These are phyloP conservation scores for Scortum barcoo DNA, from an alignment of 2,113 vertebrate species.

Conservation along the genomic window DNA sequence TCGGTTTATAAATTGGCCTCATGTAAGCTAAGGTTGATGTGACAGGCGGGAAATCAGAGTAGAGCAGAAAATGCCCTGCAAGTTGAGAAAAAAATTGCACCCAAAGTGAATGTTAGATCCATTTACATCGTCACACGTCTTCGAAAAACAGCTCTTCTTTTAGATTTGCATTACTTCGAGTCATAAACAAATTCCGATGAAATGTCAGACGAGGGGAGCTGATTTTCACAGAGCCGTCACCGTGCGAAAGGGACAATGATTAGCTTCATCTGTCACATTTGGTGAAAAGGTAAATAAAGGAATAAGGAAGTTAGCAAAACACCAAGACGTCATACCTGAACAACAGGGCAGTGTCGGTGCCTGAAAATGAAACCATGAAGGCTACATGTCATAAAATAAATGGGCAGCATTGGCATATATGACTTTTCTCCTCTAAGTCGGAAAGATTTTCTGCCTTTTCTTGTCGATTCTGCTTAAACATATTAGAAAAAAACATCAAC, in stretches of 20 bases:
- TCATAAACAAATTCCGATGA: conserved; percentile 7
- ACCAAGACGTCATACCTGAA: not conserved
- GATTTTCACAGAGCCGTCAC: conserved; percentile 15
- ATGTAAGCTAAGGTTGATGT: conserved; percentile 4
- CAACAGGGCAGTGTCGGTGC: not conserved
- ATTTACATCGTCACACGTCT: not conserved
- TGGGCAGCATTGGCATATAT: too few relatives aligned
- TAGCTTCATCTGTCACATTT: not conserved
- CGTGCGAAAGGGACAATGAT: not conserved
- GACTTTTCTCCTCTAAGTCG: not conserved
- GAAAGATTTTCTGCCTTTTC: not conserved
- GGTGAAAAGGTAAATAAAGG: conserved; percentile 4
- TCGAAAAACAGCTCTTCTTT: not conserved
- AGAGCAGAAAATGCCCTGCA: conserved; percentile 2
- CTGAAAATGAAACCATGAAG: conserved; percentile 9
- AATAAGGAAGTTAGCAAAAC: not conserved
- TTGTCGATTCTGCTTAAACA: not conserved
- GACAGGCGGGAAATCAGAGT: conserved; percentile 15
- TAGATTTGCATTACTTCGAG: conserved; percentile 8
- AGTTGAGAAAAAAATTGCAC: not conserved
- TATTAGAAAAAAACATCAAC: not conserved
- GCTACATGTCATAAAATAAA: not conserved
- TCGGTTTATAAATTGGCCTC: not conserved
- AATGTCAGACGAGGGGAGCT: conserved; percentile 6
- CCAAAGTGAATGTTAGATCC: not conserved